Evolutionary conservation across 2,113 vertebrate genomes (phyloP).

Genomic region (Vombatus ursinus): DNA sequence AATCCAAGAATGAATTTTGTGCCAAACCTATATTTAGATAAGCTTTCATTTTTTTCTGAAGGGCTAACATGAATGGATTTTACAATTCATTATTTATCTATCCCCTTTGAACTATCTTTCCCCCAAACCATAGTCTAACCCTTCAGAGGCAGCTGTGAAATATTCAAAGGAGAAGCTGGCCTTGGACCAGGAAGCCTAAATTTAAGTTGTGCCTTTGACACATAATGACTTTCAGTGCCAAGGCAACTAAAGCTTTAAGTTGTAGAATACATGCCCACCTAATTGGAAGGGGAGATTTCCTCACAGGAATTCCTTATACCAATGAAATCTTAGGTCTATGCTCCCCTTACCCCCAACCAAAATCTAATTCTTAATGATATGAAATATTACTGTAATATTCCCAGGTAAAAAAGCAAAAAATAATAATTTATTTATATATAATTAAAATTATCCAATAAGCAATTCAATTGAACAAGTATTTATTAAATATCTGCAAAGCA

Average conservation of each 20-base stretch:
- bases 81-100: not conserved
- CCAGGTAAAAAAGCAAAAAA: not conserved
- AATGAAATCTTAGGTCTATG: not conserved
- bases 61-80: not conserved
- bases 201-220: not conserved
- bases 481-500: not conserved
- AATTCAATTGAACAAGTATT: not conserved
- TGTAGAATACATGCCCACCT: not conserved
- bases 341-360: not conserved
- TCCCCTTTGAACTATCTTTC: not conserved
- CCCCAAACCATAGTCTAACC: not conserved
- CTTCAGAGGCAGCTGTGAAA: not conserved
- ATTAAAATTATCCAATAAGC: not conserved
- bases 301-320: not conserved
- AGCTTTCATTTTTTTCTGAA: not conserved
- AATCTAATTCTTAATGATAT: not conserved
- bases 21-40: not conserved
- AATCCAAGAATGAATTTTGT: slow-evolving; percentile 5
- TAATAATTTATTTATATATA: not conserved
- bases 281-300: not conserved
- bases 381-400: not conserved
- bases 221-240: not conserved
- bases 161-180: not conserved
- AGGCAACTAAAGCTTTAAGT: not conserved
- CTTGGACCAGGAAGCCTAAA: not conserved